phyloP scores from a whole-genome alignment of 30 jellyfish, hydroid and myxozoan genomes.

The Cassiopea andromeda region DNA sequence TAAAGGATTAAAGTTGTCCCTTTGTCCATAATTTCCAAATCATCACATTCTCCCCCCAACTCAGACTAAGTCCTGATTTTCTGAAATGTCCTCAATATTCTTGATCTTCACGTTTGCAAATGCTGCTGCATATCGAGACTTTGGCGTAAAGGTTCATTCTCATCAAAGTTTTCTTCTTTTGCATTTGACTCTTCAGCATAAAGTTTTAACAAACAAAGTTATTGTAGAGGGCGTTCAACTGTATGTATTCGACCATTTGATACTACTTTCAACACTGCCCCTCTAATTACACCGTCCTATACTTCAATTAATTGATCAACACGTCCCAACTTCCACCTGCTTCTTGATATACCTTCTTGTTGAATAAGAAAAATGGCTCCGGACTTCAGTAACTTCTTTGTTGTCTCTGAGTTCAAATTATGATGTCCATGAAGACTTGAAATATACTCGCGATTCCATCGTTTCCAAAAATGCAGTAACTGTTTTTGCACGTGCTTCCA shows the following conservation, averaged over 20 bases:
- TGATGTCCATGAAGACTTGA: constrained; percentile 26
- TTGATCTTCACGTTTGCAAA: background rate
- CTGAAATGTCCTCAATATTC: background rate
- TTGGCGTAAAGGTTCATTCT: background rate
- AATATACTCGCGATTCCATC: constrained; percentile 26
- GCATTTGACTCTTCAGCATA: constrained; percentile 1
- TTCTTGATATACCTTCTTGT: constrained; percentile 2
- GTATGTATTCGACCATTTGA: background rate
- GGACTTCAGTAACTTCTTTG: background rate
- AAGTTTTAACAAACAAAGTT: background rate
- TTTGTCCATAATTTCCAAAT: no score
- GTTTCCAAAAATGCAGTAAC: constrained; percentile 9
- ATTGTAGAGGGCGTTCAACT: constrained; percentile 7
- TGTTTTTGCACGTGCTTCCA: constrained; percentile 25
- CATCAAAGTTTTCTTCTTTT: background rate
- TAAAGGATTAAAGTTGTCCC: no score
- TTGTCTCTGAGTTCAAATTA: background rate
- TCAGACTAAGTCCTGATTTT: constrained; percentile 8
- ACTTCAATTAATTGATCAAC: background rate
- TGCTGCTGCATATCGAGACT: background rate
- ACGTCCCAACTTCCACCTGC: constrained; percentile 26
- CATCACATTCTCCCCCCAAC: no score
- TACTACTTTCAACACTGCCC: background rate
- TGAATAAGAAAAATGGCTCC: constrained; percentile 16
- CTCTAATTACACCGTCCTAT: background rate